These are phyloP conservation scores for Dufourea novaeangliae DNA, from an alignment of 1,140 invertebrate species.

Conservation along the genomic window DNA sequence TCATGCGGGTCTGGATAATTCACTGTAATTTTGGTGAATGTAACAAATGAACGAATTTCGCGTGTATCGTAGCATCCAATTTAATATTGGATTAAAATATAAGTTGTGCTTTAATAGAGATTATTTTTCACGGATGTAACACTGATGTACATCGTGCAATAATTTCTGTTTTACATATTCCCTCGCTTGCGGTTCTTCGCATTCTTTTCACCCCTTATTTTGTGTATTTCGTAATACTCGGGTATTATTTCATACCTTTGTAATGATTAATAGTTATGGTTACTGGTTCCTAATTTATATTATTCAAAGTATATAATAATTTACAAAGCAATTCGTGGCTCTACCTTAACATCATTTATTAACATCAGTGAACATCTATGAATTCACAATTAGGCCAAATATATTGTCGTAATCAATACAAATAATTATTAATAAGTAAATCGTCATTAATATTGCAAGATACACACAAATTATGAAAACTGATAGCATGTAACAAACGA, in stretches of 20 bases:
- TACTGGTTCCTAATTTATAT: not conserved
- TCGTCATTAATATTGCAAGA: not conserved
- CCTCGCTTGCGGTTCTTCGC: not conserved
- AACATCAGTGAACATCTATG: not conserved
- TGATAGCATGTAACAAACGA: too few species aligned
- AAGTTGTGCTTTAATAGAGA: not conserved
- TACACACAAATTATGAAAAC: not conserved
- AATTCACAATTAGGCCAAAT: not conserved
- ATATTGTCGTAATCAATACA: not conserved
- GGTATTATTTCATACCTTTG: not conserved
- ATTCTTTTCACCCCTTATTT: not conserved
- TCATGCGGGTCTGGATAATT: not conserved
- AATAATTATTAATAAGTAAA: not conserved
- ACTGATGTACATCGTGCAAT: too few species aligned
- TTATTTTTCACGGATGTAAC: not conserved
- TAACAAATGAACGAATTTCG: constrained; percentile 1
- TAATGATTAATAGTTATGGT: not conserved
- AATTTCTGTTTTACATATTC: not conserved
- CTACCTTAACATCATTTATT: too few species aligned
- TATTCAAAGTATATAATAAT: not conserved
- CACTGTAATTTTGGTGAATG: constrained; percentile 12
- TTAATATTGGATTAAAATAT: constrained; percentile 19
- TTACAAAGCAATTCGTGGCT: not conserved
- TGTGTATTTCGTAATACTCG: not conserved
- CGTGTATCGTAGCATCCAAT: constrained; percentile 13